Evolutionary conservation across 2,797 vertebrate species (phyloP), one percentile per base, ranked within the genome.

Genomic region (Danio albolineatus): DNA sequence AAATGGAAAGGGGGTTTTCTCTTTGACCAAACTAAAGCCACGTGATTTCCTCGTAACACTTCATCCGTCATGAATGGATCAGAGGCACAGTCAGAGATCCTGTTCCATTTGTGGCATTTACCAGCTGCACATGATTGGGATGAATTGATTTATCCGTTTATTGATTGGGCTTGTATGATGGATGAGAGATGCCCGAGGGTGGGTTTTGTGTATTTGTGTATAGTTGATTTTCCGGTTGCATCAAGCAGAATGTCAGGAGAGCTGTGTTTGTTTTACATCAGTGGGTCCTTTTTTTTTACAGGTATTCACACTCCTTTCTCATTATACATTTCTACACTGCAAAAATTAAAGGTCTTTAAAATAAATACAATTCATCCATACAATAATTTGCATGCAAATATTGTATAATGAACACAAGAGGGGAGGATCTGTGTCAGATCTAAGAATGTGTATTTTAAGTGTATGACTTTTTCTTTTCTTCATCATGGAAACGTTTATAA

Each of bases 151-250:
- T 83, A 85, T 84, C 80, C 19, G 73, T 38, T 65, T 87, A 88
- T 89, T 90, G 88, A 90, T 87, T 85, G 75, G 49, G 72, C 86
- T 84, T 90, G 87, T 91, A 82, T 82, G 86, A 91, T 90, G 84
- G 77, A 83, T 76, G 81, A 65, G 54, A 65, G 80, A 70, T 28
- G 6, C 43, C 54, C n/a, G 48, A 39, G 19, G 36, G 16, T 57
- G 28, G 39, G 56, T 62, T 80, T 59, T 64, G 76, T 60, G 43
- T 69, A 46, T 74, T 49, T 59, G 36, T 61, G 46, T 76, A 78
- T 54, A 44, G 36, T 2, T 1, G 19, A 14, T 51, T 44, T 65
- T 43, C 57, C 46, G 21, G 46, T 64, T 81, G 75, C 56, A n/a
- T 76, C 56, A 59, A 14, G 16, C 39, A 80, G 62, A 28, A 16